These are phyloP conservation scores for Euphydryas editha DNA, from an alignment of 2,888 invertebrate genomes.

Conservation along the genomic window DNA sequence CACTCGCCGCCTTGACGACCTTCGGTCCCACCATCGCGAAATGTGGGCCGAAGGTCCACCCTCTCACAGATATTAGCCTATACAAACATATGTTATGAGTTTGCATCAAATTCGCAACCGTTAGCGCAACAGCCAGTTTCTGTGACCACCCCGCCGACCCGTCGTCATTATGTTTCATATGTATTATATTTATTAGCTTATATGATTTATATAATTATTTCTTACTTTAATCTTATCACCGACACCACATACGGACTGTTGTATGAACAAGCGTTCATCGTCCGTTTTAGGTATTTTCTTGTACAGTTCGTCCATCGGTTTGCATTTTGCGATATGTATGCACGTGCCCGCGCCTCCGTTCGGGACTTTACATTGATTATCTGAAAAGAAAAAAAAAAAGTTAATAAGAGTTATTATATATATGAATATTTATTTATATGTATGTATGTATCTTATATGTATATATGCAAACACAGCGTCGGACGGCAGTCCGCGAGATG, in stretches of 20 bases:
- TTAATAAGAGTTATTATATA: no score
- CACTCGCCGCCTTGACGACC: no score
- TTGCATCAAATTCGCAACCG: no score
- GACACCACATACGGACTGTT: conserved; percentile 47
- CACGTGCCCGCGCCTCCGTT: conserved; percentile 49
- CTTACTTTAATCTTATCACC: conserved; percentile 36
- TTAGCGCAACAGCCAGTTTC: no score
- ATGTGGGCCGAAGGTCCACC: no score
- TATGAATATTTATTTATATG: not conserved
- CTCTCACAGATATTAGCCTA: no score
- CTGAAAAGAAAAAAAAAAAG: conserved; percentile 32
- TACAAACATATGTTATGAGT: no score
- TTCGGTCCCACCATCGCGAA: no score
- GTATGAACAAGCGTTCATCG: conserved; percentile 44
- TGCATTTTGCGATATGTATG: conserved; percentile 47
- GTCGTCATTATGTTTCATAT: not conserved
- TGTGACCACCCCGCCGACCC: no score
- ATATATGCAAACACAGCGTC: no score
- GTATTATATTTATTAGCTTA: not conserved
- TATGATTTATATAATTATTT: not conserved
- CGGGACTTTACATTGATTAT: conserved; percentile 52
- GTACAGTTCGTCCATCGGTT: conserved; percentile 43
- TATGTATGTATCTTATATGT: no score
- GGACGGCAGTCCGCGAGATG: no score
- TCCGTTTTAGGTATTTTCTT: conserved; percentile 41